These are phyloP conservation scores for Cybosia mesomella DNA, from an alignment of 2,888 invertebrate genomes.

Conservation along the genomic window DNA sequence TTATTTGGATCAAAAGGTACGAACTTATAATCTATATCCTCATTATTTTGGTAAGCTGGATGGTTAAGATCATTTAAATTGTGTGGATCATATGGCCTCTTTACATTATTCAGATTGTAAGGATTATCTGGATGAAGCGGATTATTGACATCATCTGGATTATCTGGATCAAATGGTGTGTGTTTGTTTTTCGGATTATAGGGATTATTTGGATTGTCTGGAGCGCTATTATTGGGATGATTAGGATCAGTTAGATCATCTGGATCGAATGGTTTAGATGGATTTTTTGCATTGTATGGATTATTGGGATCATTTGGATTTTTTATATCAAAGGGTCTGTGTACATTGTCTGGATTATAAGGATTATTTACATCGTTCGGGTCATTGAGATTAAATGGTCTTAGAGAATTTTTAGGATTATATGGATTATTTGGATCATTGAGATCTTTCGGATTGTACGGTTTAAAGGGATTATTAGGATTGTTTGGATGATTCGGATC, in stretches of 20 bases:
- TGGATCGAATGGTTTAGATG: not conserved
- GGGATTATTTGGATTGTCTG: slow-evolving; percentile 3
- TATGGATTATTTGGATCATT: slow-evolving; percentile 10
- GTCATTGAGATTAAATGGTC: slow-evolving; percentile 2
- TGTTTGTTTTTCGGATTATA: not conserved
- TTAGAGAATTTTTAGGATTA: slow-evolving; percentile 7
- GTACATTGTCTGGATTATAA: slow-evolving; percentile 8
- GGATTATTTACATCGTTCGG: slow-evolving; percentile 3
- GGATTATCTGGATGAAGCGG: not conserved
- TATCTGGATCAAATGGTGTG: slow-evolving; percentile 5
- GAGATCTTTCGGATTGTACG: slow-evolving; percentile 6
- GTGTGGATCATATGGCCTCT: slow-evolving; percentile 5
- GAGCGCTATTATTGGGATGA: slow-evolving; percentile 8
- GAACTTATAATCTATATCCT: not conserved
- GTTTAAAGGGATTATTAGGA: slow-evolving; percentile 7
- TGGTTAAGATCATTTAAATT: slow-evolving; percentile 2
- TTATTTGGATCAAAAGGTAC: slow-evolving; percentile 12
- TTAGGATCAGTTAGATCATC: slow-evolving; percentile 8
- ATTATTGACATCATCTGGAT: slow-evolving; percentile 14
- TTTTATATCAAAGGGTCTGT: slow-evolving; percentile 4
- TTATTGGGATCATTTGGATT: slow-evolving; percentile 11
- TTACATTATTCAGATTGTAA: slow-evolving; percentile 6
- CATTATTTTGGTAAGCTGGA: not conserved
- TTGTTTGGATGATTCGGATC: slow-evolving; percentile 8
- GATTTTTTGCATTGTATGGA: slow-evolving; percentile 12